A percentile compares a stretch with the other conserved stretches of the same genome.
Conservation (phyloP, 2,888 invertebrate genomes). For the Caenorhabditis wallacei region DNA sequence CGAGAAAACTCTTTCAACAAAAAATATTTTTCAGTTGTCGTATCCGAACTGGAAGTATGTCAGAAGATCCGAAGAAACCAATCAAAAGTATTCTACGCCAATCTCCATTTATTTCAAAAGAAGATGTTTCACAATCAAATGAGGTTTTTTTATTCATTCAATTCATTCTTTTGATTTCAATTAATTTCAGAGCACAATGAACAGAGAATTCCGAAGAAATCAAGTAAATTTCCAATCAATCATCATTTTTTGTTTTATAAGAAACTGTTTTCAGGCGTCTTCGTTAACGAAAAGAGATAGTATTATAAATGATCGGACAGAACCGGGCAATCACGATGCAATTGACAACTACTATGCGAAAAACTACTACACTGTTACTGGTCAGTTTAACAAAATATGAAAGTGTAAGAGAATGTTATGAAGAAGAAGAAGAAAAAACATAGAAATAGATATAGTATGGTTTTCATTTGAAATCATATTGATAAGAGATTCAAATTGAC, state of each 20-base stretch:
- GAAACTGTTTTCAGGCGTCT: constrained; percentile 31
- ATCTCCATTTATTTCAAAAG: constrained; percentile 61
- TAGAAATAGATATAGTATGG: background rate
- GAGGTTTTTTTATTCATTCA: background rate
- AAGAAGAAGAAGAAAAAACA: constrained; percentile 7
- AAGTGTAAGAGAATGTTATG: constrained; percentile 9
- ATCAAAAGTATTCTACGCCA: constrained; percentile 55
- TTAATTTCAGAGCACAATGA: constrained; percentile 42
- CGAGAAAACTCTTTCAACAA: too few species aligned
- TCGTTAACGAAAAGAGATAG: constrained; percentile 30
- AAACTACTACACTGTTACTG: constrained; percentile 66
- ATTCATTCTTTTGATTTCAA: background rate
- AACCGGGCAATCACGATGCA: constrained; percentile 60
- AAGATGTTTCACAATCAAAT: constrained; percentile 46
- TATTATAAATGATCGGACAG: constrained; percentile 48
- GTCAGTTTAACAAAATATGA: constrained; percentile 19
- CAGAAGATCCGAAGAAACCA: constrained; percentile 48
- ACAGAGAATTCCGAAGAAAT: constrained; percentile 41
- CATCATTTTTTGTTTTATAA: background rate
- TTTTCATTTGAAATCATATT: too few species aligned
- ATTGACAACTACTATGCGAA: constrained; percentile 66
- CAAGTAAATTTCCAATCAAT: constrained; percentile 14
- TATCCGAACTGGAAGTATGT: constrained; percentile 48
- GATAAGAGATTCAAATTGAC: too few species aligned
- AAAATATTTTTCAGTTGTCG: constrained; percentile 24